Evolutionary conservation across 2,797 vertebrate species (phyloP), one percentile per base, ranked within the genome.

Genomic region (Paguma larvata): DNA sequence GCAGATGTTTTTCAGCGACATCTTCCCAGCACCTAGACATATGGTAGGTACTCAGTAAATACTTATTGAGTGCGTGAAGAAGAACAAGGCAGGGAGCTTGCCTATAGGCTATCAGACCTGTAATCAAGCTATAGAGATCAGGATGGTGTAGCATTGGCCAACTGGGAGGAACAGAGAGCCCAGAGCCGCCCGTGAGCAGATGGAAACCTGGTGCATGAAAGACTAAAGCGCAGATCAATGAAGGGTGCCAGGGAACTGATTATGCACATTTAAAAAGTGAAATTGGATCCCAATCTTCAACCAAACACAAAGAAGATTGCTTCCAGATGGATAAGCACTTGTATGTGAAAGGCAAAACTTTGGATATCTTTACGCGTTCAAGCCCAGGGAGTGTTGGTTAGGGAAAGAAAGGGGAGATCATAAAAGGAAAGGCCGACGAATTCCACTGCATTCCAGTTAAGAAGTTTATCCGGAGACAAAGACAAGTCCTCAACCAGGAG

Each of bases 311-410:
- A 14, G 41, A 32, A 46, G 83, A 84, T 85, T 82, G 93, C 62
- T 93, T 94, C 95, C 93, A 94, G 95, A 83, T 68, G 83, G 53
- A 34, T 10, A 2, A 15, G 68, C 44, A 25, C 73, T 19, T 32
- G 70, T 12, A 9, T 8, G 30, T 32, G 82, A 44, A 48, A 32
- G 38, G 70, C 65, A 44, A 34, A 62, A 51, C n/a, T 72, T 2
- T 1, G 48, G 14, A 3, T 25, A 4, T 19, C 23, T 12, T n/a
- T 21, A 6, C n/a, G 15, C 75, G 4, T 72, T 19, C 2, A 1
- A 56, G 46, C 16, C 65, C 6, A 8, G 18, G 15, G 67, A 68
- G 65, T 30, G 34, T 46, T n/a, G 56, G 13, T 48, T 46, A 34
- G 56, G 38, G 25, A 12, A 10, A 0, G 4, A 44, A 19, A 67